Conservation (phyloP, 2,113 vertebrate genomes). For the Tyrannus savana region DNA sequence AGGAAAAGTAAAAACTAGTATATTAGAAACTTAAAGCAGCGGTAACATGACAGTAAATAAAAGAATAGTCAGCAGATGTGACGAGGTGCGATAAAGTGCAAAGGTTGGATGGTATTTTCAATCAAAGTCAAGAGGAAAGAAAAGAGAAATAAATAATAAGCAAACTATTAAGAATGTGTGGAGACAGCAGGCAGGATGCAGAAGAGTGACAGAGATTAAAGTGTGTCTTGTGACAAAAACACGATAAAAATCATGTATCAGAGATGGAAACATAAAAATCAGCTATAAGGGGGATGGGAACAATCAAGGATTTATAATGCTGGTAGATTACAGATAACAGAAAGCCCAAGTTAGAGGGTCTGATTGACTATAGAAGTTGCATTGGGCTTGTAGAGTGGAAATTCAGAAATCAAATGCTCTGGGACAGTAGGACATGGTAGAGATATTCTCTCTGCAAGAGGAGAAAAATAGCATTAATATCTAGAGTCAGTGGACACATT, state of each 20-base stretch:
- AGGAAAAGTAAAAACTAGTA: neutral
- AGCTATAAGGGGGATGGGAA: neutral
- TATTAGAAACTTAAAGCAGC: neutral
- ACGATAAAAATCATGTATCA: neutral
- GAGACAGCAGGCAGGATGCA: neutral
- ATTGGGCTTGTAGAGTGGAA: neutral
- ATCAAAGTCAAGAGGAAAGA: neutral
- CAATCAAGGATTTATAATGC: neutral
- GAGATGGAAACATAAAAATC: neutral
- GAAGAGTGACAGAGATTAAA: neutral
- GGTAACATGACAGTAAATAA: neutral
- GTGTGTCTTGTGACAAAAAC: neutral
- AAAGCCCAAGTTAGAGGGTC: neutral
- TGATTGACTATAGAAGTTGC: neutral
- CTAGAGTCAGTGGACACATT: neutral
- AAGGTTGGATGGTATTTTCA: neutral
- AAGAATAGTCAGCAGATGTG: neutral
- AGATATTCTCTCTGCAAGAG: neutral
- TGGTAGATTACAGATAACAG: neutral
- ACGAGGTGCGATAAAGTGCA: neutral
- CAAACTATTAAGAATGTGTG: neutral
- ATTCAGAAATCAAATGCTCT: neutral
- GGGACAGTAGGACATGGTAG: neutral
- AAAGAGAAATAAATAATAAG: neutral
- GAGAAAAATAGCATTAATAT: neutral